Evolutionary conservation across 2,113 vertebrate genomes (phyloP).

Genomic region (Smithornis capensis): DNA sequence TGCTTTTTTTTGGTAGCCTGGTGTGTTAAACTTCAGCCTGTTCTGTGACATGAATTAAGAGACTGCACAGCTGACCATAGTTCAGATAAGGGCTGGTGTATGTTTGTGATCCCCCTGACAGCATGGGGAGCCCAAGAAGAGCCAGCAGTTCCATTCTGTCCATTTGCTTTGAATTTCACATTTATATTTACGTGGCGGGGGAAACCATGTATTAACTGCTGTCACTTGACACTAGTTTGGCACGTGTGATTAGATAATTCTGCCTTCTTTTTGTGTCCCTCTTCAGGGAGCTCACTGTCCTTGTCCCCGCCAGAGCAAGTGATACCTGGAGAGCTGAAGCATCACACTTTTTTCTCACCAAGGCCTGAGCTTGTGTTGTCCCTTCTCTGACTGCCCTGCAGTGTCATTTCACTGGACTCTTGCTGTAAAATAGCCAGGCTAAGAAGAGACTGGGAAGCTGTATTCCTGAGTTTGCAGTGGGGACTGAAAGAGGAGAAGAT

Average conservation of each 20-base stretch:
- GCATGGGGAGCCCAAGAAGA: rapidly evolving
- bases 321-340: neutral
- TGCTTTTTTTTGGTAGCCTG: neutral
- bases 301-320: neutral
- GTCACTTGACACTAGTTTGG: neutral
- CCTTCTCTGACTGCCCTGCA: neutral
- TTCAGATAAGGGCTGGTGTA: neutral
- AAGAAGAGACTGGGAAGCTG: neutral
- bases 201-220: rapidly evolving
- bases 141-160: neutral
- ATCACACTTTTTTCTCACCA: neutral
- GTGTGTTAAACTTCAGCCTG: neutral
- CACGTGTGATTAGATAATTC: neutral
- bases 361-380: neutral
- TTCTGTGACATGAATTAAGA: neutral
- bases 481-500: neutral
- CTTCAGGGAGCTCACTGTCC: neutral
- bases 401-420: neutral
- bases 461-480: neutral
- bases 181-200: neutral
- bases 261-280: neutral
- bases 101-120: neutral
- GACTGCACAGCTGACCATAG: neutral
- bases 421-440: neutral
- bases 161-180: neutral